Conservation (phyloP, 2,797 vertebrate genomes). For the Uromys caudimaculatus region DNA sequence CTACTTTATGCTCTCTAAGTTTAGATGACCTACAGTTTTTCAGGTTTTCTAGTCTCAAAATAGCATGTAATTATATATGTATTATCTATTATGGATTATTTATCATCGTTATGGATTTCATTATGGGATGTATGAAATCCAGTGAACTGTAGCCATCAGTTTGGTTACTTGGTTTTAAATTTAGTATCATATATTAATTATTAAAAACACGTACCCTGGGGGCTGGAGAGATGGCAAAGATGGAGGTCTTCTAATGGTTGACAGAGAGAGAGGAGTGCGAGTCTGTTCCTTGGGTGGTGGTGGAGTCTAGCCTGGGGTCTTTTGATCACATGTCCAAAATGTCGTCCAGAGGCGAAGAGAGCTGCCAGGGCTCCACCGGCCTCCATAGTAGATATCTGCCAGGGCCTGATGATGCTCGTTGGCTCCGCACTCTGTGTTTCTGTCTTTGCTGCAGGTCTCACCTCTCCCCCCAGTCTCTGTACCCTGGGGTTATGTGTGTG, state of each 20-base stretch:
- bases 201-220: slow-evolving; percentile 67
- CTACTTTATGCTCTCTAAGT: slow-evolving; percentile 1
- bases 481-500: not conserved
- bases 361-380: not conserved
- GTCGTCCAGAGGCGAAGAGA: not conserved
- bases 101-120: not conserved
- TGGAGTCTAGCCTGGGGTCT: not conserved
- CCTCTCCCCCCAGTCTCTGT: not conserved
- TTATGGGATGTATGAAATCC: slow-evolving; percentile 3
- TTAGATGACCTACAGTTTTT: slow-evolving; percentile 37
- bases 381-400: not conserved
- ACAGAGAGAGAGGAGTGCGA: not conserved
- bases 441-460: not conserved
- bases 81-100: not conserved
- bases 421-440: fast-evolving
- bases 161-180: slow-evolving; percentile 53
- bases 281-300: not conserved
- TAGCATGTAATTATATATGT: not conserved
- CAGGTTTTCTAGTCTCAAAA: slow-evolving; percentile 6
- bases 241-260: no score
- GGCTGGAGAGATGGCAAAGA: not conserved
- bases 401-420: not conserved
- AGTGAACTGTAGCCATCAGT: not conserved
- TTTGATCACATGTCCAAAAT: not conserved
- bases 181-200: slow-evolving; percentile 72